Percentiles rank a stretch among this genome's conserved stretches.
These are phyloP conservation scores for Zoanthus solanderi DNA, from an alignment of 92 coral and sea anemone genomes.

Conservation along the genomic window DNA sequence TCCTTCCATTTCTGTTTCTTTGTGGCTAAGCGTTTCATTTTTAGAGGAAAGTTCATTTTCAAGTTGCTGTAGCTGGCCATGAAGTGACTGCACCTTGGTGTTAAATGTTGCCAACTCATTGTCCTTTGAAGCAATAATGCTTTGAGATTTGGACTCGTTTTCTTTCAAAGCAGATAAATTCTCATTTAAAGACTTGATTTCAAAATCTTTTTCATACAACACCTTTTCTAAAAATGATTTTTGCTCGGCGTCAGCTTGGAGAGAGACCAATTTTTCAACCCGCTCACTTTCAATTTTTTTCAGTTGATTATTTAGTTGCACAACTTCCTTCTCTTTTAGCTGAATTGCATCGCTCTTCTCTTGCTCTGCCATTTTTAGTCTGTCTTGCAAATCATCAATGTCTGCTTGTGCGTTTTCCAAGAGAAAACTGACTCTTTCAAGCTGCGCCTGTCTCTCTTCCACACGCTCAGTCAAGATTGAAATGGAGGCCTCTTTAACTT, in stretches of 20 bases:
- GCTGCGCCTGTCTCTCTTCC: conserved; percentile 64
- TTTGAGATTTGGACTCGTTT: conserved; percentile 12
- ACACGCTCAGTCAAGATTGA: conserved; percentile 58
- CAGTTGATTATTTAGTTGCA: conserved; percentile 54
- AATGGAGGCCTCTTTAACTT: conserved; percentile 63
- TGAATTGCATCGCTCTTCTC: conserved; percentile 44
- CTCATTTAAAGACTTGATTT: conserved; percentile 25
- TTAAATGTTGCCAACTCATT: conserved; percentile 22
- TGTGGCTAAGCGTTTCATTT: conserved; percentile 55
- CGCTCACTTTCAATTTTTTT: conserved; percentile 62
- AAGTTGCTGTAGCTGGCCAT: conserved; percentile 59
- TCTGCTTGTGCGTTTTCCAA: conserved; percentile 54
- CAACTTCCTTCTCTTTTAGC: conserved; percentile 67
- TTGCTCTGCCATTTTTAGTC: conserved; percentile 55
- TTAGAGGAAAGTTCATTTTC: conserved; percentile 56
- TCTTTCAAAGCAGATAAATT: conserved; percentile 5
- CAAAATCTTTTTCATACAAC: conserved; percentile 30
- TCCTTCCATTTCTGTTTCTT: conserved; percentile 41
- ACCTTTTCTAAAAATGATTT: conserved; percentile 21
- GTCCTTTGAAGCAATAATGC: conserved; percentile 4
- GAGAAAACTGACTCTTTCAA: conserved; percentile 57
- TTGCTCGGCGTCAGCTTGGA: conserved; percentile 58
- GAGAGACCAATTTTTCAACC: conserved; percentile 62
- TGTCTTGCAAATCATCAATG: conserved; percentile 51
- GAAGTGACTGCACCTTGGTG: conserved; percentile 58